Conservation (phyloP, 2,888 invertebrate species). For the Formica aserva region DNA sequence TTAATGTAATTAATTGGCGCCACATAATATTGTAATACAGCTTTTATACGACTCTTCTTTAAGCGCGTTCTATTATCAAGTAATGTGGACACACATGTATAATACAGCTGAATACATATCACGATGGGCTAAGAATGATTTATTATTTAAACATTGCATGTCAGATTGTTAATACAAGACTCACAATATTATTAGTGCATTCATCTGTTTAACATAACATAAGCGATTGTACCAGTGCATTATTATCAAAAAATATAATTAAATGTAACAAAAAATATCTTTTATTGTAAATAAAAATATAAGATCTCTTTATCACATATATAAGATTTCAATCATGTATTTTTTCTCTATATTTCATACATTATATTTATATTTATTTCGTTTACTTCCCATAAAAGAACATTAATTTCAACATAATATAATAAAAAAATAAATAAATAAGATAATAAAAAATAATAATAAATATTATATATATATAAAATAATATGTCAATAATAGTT, state of each 20-base stretch:
- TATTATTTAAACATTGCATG: conserved; percentile 4
- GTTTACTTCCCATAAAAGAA: neutral
- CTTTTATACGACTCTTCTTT: conserved; percentile 25
- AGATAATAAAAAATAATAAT: neutral
- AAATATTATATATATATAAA: no score
- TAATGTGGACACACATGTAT: neutral
- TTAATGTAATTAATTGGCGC: neutral
- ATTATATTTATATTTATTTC: neutral
- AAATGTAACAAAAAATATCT: neutral
- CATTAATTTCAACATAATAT: neutral
- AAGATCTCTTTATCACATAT: neutral
- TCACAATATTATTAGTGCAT: neutral
- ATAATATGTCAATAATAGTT: neutral
- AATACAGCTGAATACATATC: conserved; percentile 19
- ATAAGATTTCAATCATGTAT: neutral
- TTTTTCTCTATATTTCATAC: neutral
- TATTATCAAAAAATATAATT: neutral
- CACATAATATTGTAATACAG: neutral
- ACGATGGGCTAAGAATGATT: neutral
- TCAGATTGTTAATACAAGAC: neutral
- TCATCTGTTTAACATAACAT: neutral
- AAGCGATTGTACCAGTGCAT: neutral
- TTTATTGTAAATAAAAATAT: neutral
- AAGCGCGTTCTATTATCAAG: neutral
- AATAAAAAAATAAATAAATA: neutral